Percentiles rank a stretch among this genome's conserved stretches.
phyloP scores from a whole-genome alignment of 2,888 invertebrate genomes.

The Lottia gigantea region DNA sequence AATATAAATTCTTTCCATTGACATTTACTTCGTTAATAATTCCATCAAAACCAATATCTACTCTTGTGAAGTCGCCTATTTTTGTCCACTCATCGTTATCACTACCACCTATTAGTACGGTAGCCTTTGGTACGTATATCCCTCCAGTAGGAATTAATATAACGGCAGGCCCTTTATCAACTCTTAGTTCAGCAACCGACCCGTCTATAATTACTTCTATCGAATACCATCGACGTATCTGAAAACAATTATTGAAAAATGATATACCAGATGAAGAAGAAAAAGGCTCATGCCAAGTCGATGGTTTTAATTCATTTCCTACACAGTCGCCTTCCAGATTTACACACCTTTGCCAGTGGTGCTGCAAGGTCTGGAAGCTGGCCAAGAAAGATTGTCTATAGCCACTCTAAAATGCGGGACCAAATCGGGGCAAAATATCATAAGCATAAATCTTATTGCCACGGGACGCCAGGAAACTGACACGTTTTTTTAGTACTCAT shows the following conservation, averaged over 20 bases:
- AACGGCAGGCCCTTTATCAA: conserved; percentile 29
- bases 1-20: conserved; percentile 22
- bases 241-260: not conserved
- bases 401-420: no score
- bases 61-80: conserved; percentile 14
- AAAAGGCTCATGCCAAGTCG: no score
- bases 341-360: no score
- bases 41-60: conserved; percentile 21
- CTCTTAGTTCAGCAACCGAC: conserved; percentile 25
- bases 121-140: conserved; percentile 14
- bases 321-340: no score
- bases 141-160: conserved; percentile 25
- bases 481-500: no score
- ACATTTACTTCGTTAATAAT: conserved; percentile 18
- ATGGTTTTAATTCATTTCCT: no score
- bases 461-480: no score
- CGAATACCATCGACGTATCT: conserved; percentile 37
- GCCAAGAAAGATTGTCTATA: no score
- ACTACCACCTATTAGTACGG: conserved; percentile 21
- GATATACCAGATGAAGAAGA: no score
- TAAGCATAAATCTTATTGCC: no score
- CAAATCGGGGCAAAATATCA: no score
- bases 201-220: conserved; percentile 26
- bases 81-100: conserved; percentile 12
- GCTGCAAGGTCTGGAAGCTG: no score